These are phyloP conservation scores for Sebastes trivittatus DNA, from an alignment of 2,797 vertebrate species.

Conservation along the genomic window DNA sequence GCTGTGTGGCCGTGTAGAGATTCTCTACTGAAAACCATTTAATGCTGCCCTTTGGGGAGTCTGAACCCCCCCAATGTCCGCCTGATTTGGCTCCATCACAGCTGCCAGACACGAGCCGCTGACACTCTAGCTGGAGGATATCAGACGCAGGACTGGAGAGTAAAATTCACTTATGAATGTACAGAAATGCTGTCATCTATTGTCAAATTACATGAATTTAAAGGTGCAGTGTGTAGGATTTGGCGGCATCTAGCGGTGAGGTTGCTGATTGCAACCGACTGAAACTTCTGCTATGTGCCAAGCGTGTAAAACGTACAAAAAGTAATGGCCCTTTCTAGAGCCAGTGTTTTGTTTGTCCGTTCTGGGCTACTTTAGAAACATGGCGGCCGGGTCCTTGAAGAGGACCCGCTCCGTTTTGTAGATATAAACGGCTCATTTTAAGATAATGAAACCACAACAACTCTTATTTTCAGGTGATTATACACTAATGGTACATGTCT, in stretches of 20 bases:
- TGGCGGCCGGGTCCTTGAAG: no score
- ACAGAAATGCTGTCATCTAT: not conserved
- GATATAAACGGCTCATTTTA: no score
- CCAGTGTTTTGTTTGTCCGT: no score
- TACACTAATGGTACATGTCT: no score
- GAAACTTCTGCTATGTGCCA: not conserved
- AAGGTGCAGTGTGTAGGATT: not conserved
- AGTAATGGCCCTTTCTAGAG: no score
- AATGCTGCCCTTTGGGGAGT: not conserved
- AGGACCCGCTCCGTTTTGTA: no score
- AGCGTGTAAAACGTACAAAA: no score
- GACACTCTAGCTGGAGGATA: not conserved
- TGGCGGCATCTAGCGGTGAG: not conserved
- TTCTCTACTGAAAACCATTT: constrained; percentile 12
- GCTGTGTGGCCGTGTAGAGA: not conserved
- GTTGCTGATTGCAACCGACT: not conserved
- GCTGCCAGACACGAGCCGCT: not conserved
- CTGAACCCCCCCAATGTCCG: not conserved
- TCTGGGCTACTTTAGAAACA: no score
- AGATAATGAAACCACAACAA: no score
- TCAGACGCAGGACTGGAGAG: not conserved
- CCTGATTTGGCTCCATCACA: not conserved
- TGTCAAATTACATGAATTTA: not conserved
- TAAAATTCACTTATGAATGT: not conserved
- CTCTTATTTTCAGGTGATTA: no score